These are phyloP conservation scores for Embiotoca jacksoni DNA, from an alignment of 2,113 vertebrate species.

Conservation along the genomic window DNA sequence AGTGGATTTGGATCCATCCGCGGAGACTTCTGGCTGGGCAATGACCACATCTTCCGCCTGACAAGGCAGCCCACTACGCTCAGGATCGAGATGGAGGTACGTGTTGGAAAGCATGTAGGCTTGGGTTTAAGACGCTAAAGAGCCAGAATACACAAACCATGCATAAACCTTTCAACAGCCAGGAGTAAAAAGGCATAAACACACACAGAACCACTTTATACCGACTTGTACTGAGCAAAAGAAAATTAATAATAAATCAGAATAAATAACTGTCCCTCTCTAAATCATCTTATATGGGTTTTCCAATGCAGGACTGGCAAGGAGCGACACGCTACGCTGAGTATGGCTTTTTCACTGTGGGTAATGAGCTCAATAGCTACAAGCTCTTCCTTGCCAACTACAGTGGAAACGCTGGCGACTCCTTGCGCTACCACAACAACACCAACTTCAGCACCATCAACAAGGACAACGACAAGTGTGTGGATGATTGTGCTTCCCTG, in stretches of 20 bases:
- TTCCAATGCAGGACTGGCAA: conserved; percentile 91
- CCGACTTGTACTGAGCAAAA: neutral
- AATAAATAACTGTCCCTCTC: neutral
- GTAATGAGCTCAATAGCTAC: conserved; percentile 94
- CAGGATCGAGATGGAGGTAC: conserved; percentile 94
- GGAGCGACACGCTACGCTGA: conserved; percentile 88
- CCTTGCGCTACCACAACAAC: conserved; percentile 96
- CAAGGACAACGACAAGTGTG: conserved; percentile 98
- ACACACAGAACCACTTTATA: conserved; percentile 9
- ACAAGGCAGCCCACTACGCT: conserved; percentile 91
- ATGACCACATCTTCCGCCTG: conserved; percentile 94
- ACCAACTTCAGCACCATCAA: conserved; percentile 97
- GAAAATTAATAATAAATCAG: conserved; percentile 26
- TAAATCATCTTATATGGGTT: conserved; percentile 44
- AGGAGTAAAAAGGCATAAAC: conserved; percentile 22
- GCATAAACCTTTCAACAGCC: conserved; percentile 25
- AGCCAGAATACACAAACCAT: conserved; percentile 2
- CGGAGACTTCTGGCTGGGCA: conserved; percentile 98
- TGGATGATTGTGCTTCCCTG: conserved; percentile 92
- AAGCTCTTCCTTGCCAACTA: conserved; percentile 92
- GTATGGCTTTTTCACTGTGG: conserved; percentile 89
- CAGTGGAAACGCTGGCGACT: conserved; percentile 90
- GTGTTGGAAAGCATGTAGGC: conserved; percentile 22
- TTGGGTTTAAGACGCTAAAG: neutral
- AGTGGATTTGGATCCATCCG: conserved; percentile 93